Base-by-base conservation (phyloP, 2,797 vertebrate genomes). In the Glyptemys insculpta region DNA sequence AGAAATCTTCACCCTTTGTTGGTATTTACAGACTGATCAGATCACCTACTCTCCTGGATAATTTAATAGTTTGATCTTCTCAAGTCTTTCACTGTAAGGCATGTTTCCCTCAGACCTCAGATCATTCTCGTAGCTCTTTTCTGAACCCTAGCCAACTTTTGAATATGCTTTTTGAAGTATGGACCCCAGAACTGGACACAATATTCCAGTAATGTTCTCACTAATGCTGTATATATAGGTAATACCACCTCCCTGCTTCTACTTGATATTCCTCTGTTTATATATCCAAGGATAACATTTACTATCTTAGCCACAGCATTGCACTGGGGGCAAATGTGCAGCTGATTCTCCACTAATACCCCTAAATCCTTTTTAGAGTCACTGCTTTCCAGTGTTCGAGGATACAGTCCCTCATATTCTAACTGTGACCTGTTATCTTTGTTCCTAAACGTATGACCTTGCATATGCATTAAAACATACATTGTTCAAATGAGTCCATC, bases 401-500 rank as follows among this genome's bases (percentile, higher is more conserved):
- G 81, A 31, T 47, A 83, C 2, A 21, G 5, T 21, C 88, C 85
- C 86, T 87, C 10, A 74, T 27, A 29, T 76, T 0, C 0, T 52
- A 80, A 1, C 0, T 49, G 27, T 78, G 18, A 91, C 9, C 53
- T 59, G 41, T 0, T n/a, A 23, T 86, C 86, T 88, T 31, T 76
- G 50, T n/a, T 59, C 44, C 37, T 79, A 74, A 29, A 14, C 12
- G 2, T 54, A 56, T 16, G n/a, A 82, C 25, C 37, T 81, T 87
- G 53, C 81, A 9, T 74, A 49, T 89, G 11, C 8, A 14, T 1
- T 81, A 23, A 92, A 87, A 85, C 86, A 49, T 12, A 41, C 4
- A 2, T 88, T 18, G 56, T 89, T 85, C 93, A 62, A 88, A 49
- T 54, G 44, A 81, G 57, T 81, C 89, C 86, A 83, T 91, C 94